Percentiles rank a stretch among this genome's conserved stretches.
These are phyloP conservation scores for Cybosia mesomella DNA, from an alignment of 2,888 invertebrate genomes.

Conservation along the genomic window DNA sequence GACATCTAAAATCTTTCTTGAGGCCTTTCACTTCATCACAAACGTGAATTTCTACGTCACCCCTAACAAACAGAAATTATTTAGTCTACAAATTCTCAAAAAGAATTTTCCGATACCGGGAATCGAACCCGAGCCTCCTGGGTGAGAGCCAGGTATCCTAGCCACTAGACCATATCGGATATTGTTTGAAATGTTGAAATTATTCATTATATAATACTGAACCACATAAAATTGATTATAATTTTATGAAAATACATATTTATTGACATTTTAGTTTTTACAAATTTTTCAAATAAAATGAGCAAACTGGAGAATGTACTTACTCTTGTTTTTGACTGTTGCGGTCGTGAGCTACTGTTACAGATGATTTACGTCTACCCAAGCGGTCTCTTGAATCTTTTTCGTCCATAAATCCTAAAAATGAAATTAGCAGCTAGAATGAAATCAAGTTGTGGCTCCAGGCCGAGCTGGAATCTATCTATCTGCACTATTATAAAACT, in stretches of 20 bases:
- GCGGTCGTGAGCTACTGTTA: conserved; percentile 74
- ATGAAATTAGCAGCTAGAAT: conserved; percentile 30
- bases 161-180: conserved; percentile 88
- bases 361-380: conserved; percentile 81
- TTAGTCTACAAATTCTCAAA: not conserved
- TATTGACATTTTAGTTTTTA: too few relatives aligned
- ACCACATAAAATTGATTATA: not conserved
- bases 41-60: conserved; percentile 97
- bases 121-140: conserved; percentile 88
- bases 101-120: conserved; percentile 84
- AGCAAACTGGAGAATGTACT: conserved; percentile 58
- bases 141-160: conserved; percentile 91
- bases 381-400: conserved; percentile 81
- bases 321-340: conserved; percentile 82
- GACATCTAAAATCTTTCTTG: conserved; percentile 96
- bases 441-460: too few relatives aligned
- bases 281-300: too few relatives aligned
- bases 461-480: too few relatives aligned
- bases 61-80: conserved; percentile 76
- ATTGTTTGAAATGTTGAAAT: conserved; percentile 52
- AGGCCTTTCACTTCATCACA: conserved; percentile 97
- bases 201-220: conserved; percentile 2
- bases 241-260: too few relatives aligned
- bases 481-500: too few relatives aligned
- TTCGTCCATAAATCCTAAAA: conserved; percentile 77